Evolutionary conservation across 1,140 invertebrate genomes (phyloP).

Genomic region (Halictus rubicundus): DNA sequence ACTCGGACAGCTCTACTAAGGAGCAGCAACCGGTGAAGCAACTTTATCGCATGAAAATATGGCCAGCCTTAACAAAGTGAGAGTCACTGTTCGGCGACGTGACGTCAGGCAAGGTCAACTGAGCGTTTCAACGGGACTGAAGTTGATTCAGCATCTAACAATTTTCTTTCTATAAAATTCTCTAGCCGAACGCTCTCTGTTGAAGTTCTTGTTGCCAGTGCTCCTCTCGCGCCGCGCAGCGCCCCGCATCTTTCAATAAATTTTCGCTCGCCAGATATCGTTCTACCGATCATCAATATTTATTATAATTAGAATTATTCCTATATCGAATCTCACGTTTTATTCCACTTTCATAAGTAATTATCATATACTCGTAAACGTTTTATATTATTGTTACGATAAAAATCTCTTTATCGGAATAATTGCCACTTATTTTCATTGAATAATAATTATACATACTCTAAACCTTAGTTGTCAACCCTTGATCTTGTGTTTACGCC

Average conservation of each 20-base stretch:
- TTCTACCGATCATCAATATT: no score
- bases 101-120: constrained; percentile 61
- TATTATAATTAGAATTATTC: no score
- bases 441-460: no score
- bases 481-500: no score
- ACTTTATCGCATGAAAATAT: constrained; percentile 43
- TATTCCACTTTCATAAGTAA: no score
- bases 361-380: no score
- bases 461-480: no score
- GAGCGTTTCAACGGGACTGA: constrained; percentile 55
- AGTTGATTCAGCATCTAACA: constrained; percentile 59
- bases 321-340: no score
- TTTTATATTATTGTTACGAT: no score
- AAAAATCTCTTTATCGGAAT: no score
- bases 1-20: not conserved
- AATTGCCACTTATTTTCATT: no score
- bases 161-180: constrained; percentile 46
- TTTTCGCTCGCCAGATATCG: no score
- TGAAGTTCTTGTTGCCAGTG: not conserved
- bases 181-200: not conserved
- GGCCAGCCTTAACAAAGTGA: constrained; percentile 47
- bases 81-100: constrained; percentile 55
- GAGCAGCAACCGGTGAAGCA: constrained; percentile 21
- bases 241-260: not conserved
- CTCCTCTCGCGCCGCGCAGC: not conserved